phyloP scores from a whole-genome alignment of 2,888 invertebrate genomes.

The Lochmaea crataegi region DNA sequence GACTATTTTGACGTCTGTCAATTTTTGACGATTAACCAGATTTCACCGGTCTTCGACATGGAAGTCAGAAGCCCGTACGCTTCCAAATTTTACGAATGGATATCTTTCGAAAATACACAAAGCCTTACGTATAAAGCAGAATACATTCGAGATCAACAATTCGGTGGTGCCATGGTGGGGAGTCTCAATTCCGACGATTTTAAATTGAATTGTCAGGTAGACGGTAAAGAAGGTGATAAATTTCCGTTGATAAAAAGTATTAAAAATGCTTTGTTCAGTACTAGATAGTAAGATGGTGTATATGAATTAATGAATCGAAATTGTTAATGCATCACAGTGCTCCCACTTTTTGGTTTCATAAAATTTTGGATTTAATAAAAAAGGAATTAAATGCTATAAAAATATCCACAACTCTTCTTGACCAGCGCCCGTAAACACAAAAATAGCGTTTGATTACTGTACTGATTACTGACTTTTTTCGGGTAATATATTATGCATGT shows the following conservation, averaged over 20 bases:
- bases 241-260: slow-evolving; percentile 49
- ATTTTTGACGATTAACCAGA: slow-evolving; percentile 70
- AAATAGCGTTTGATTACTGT: too few relatives aligned
- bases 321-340: not conserved
- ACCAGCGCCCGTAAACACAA: too few relatives aligned
- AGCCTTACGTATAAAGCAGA: slow-evolving; percentile 78
- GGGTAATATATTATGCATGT: too few relatives aligned
- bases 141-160: slow-evolving; percentile 63
- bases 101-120: slow-evolving; percentile 80
- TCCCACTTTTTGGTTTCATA: not conserved
- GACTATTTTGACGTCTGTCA: slow-evolving; percentile 77
- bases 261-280: slow-evolving; percentile 43
- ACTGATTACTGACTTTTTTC: too few relatives aligned
- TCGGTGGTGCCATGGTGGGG: slow-evolving; percentile 87
- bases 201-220: slow-evolving; percentile 68
- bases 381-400: not conserved
- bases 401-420: not conserved
- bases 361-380: not conserved
- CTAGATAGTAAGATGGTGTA: slow-evolving; percentile 2
- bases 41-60: slow-evolving; percentile 72
- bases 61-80: slow-evolving; percentile 83
- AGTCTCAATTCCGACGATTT: slow-evolving; percentile 86
- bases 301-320: too few relatives aligned
- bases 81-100: slow-evolving; percentile 78
- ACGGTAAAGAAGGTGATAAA: slow-evolving; percentile 28